A percentile compares a stretch with the other conserved stretches of the same genome.
Evolutionary conservation across 2,888 invertebrate genomes (phyloP).

Genomic region (Tanypteryx hageni): DNA sequence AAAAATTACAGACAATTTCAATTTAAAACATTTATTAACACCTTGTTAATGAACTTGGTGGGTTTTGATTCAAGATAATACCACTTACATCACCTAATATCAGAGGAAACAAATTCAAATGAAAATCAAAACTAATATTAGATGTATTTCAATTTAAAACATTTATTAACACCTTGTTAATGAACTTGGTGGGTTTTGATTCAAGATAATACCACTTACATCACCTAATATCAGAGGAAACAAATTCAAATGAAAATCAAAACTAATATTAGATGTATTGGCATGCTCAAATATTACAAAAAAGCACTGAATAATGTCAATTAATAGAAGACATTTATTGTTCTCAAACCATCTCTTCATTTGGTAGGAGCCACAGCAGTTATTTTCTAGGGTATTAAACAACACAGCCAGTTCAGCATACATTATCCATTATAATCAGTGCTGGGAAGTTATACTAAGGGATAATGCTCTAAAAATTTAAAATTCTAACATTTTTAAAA

Average conservation of each 20-base stretch:
- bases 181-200: not conserved
- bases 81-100: not conserved
- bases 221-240: constrained; percentile 14
- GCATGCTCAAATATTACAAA: not conserved
- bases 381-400: not conserved
- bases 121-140: too few species aligned
- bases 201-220: not conserved
- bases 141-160: not conserved
- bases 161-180: not conserved
- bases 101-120: not conserved
- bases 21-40: not conserved
- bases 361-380: not conserved
- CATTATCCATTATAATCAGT: not conserved
- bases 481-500: not conserved
- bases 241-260: not conserved
- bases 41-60: not conserved
- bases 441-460: not conserved
- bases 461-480: not conserved
- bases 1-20: not conserved
- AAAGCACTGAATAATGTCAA: not conserved
- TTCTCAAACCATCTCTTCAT: not conserved
- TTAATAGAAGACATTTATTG: constrained; percentile 9
- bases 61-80: not conserved
- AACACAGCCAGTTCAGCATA: not conserved
- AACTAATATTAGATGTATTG: not conserved